These are phyloP conservation scores for Geopemphigus sp. DNA, from an alignment of 1,140 invertebrate genomes.

Conservation along the genomic window DNA sequence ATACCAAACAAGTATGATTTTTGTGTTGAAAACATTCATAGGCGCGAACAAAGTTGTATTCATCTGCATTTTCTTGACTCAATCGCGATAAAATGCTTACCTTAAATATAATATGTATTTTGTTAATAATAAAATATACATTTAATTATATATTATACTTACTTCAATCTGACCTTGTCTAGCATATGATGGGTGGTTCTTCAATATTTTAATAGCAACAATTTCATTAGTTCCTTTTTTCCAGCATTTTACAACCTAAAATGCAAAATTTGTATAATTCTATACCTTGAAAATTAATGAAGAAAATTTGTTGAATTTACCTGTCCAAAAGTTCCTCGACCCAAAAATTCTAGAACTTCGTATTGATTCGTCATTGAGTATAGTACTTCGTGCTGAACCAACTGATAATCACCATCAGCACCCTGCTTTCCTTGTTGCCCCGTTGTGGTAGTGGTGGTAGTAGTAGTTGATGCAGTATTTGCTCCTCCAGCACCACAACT, in stretches of 20 bases:
- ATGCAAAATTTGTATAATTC: slow-evolving; percentile 51
- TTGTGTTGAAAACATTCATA: slow-evolving; percentile 99
- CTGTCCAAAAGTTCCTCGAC: slow-evolving; percentile 97
- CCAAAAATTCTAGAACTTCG: slow-evolving; percentile 97
- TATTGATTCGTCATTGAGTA: slow-evolving; percentile 91
- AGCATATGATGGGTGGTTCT: slow-evolving; percentile 99
- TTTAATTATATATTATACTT: slow-evolving; percentile 51
- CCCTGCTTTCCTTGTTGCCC: slow-evolving; percentile 51
- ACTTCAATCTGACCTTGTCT: slow-evolving; percentile 99
- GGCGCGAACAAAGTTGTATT: slow-evolving; percentile 99
- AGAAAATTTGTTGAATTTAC: slow-evolving; percentile 54
- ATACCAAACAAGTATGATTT: slow-evolving; percentile 98
- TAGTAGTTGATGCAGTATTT: slow-evolving; percentile 59
- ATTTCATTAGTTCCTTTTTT: slow-evolving; percentile 99
- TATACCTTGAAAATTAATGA: neutral
- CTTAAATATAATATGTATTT: slow-evolving; percentile 56
- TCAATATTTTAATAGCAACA: slow-evolving; percentile 99
- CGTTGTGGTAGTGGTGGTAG: slow-evolving; percentile 73
- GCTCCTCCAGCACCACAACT: slow-evolving; percentile 53
- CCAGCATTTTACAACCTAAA: slow-evolving; percentile 97
- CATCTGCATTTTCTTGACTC: slow-evolving; percentile 99
- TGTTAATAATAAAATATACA: no score
- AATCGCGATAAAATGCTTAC: slow-evolving; percentile 94
- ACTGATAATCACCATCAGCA: slow-evolving; percentile 94
- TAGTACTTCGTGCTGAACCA: slow-evolving; percentile 95